Conservation (phyloP, 2,888 invertebrate genomes). For the Bombylius discolor region DNA sequence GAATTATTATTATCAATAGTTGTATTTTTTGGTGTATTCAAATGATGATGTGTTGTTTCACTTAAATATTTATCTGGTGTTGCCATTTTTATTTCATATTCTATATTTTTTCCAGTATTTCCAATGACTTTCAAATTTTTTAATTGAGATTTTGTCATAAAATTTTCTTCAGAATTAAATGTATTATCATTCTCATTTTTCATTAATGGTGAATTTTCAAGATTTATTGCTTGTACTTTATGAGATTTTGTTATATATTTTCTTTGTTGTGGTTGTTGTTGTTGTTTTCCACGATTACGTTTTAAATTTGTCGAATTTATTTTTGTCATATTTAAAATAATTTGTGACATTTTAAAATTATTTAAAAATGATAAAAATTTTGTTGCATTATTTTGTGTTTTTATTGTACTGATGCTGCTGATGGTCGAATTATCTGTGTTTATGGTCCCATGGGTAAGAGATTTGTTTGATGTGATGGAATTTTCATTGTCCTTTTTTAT, state of each 20-base stretch:
- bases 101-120: not conserved
- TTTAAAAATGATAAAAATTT: no score
- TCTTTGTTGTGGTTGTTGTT: not conserved
- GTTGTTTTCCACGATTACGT: not conserved
- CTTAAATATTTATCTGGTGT: not conserved
- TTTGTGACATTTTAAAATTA: no score
- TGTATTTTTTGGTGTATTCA: not conserved
- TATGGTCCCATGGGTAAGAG: no score
- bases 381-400: no score
- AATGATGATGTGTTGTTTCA: not conserved
- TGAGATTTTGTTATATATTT: not conserved
- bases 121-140: no score
- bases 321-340: not conserved
- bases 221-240: not conserved
- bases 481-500: no score
- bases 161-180: not conserved
- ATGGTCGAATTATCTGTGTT: no score
- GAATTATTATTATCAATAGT: not conserved
- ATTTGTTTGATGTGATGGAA: no score
- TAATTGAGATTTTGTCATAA: not conserved
- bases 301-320: not conserved
- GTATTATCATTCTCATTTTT: not conserved
- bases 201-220: not conserved
- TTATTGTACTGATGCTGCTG: no score
- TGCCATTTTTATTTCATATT: not conserved